Evolutionary conservation across 2,797 vertebrate genomes (phyloP), one percentile per base, ranked within the genome.

Genomic region (Anguilla megastoma): DNA sequence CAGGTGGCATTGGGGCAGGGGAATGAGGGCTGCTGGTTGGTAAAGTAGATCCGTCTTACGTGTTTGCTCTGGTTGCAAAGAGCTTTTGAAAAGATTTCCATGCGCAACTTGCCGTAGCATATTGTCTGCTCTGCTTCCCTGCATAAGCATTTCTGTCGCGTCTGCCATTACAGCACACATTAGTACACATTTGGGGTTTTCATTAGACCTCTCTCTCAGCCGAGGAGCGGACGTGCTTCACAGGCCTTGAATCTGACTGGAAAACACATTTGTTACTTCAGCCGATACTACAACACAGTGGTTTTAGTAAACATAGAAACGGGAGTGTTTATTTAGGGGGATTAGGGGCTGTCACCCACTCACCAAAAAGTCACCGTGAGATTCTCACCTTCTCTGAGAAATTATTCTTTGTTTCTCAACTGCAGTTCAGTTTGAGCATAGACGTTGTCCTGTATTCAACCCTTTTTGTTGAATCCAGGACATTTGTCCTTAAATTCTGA

Each of bases 41-140:
- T 90, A 87, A 88, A 91, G 89, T 87, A 87, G 84, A 90, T 91
- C 86, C 83, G 69, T 88, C 92, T 93, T 60, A 79, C 86, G 30
- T 87, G 85, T 88, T 90, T 27, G 1, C 87, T 91, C 86, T 92
- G 90, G 90, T 93, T 91, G 86, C 89, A 89, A 16, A 71, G 90
- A 84, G 88, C 76, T 60, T 14, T 18, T 50, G 27, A 90, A 88
- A 84, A 50, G n/a, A 88, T 91, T 88, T 87, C 86, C 89, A 85
- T 90, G 89, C 60, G 85, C 89, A 90, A 92, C 90, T 91, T 60
- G 54, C n/a, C 71, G 3, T n/a, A 24, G 52, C 2, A 4, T 41
- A 41, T 41, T 41, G 41, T 33, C 52, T 50, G 36, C 24, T 52
- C 56, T 1, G 50, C 10, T 14, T 69, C 45, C 52, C 71, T 30